These are phyloP conservation scores for Diachrysia chrysitis DNA, from an alignment of 2,888 invertebrate genomes.

Conservation along the genomic window DNA sequence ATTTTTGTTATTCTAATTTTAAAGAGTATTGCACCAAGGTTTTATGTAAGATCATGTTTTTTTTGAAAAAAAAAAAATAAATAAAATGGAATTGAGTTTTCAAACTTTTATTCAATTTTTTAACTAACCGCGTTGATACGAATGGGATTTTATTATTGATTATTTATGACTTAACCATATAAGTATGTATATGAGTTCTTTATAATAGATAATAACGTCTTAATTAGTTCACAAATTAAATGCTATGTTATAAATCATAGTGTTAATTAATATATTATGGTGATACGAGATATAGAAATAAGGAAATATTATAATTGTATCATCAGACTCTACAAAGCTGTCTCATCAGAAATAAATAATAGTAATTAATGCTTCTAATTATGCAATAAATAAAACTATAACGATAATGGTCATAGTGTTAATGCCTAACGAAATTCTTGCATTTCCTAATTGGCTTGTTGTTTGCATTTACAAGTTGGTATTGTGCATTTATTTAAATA, in stretches of 20 bases:
- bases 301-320: background rate
- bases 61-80: no score
- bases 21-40: no score
- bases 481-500: no score
- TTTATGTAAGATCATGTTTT: no score
- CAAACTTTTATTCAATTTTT: background rate
- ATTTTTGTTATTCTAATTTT: no score
- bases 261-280: slow-evolving; percentile 25
- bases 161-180: slow-evolving; percentile 45
- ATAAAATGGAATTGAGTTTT: no score
- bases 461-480: no score
- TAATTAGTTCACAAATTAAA: slow-evolving; percentile 45
- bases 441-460: no score
- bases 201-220: slow-evolving; percentile 44
- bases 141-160: slow-evolving; percentile 23
- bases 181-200: slow-evolving; percentile 37
- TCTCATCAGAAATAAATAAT: background rate
- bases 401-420: background rate
- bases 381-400: background rate
- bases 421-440: no score
- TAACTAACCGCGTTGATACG: background rate
- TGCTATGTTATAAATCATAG: slow-evolving; percentile 37
- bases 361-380: background rate
- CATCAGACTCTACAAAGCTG: background rate
- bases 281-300: background rate